These are phyloP conservation scores for Heliconius ismenius DNA, from an alignment of 2,888 invertebrate genomes.

Conservation along the genomic window DNA sequence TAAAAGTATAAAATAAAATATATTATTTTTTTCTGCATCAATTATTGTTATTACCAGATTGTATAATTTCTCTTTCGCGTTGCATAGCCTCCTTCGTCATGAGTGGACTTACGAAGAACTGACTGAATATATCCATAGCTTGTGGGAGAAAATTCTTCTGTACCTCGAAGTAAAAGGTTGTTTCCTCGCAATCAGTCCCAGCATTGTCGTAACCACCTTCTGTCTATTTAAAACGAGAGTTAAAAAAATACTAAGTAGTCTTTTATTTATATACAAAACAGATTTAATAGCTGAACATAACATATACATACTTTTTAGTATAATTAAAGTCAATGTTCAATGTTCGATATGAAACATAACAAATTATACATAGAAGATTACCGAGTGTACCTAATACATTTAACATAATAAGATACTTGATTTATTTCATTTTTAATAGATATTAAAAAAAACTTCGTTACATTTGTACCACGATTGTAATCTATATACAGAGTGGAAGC, in stretches of 20 bases:
- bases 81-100: constrained; percentile 93
- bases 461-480: too few species aligned
- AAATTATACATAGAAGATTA: too few species aligned
- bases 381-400: too few species aligned
- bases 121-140: constrained; percentile 92
- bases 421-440: too few species aligned
- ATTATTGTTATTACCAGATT: constrained; percentile 84
- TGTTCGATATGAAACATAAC: too few species aligned
- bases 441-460: too few species aligned
- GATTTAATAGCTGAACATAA: neutral
- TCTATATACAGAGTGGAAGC: too few species aligned
- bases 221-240: constrained; percentile 69
- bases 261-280: neutral
- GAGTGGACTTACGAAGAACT: constrained; percentile 92
- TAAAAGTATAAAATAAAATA: too few species aligned
- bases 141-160: constrained; percentile 88
- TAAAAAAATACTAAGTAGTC: neutral
- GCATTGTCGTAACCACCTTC: constrained; percentile 94
- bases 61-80: constrained; percentile 92
- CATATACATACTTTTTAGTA: neutral
- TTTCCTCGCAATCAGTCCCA: constrained; percentile 92
- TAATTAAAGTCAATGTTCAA: too few species aligned
- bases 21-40: too few species aligned
- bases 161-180: constrained; percentile 94
- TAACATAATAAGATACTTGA: too few species aligned